These are phyloP conservation scores for Chironex yamaguchii DNA, from an alignment of 30 jellyfish, hydroid and myxozoan species.

Conservation along the genomic window DNA sequence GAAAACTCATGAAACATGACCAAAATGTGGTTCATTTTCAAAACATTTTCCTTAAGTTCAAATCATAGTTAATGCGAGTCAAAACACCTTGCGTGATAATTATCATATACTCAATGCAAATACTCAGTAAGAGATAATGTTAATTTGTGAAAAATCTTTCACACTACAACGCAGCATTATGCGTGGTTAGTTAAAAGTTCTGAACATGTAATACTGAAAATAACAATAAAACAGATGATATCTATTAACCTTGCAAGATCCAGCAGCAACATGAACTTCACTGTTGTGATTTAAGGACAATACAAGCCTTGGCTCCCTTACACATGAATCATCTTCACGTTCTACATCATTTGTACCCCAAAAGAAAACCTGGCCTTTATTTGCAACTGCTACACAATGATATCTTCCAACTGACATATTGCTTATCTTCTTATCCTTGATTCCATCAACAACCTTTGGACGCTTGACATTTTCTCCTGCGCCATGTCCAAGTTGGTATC, in stretches of 20 bases:
- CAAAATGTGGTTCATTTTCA: too few species aligned
- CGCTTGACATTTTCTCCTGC: background rate
- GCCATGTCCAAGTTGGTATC: conserved; percentile 80
- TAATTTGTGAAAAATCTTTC: too few species aligned
- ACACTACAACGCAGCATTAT: too few species aligned
- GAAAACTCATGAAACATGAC: too few species aligned
- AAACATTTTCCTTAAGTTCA: too few species aligned
- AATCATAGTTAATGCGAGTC: too few species aligned
- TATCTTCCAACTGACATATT: conserved; percentile 68
- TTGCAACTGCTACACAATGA: conserved; percentile 73
- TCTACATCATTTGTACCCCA: conserved; percentile 78
- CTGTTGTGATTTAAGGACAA: background rate
- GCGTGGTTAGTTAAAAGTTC: too few species aligned
- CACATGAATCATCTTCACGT: conserved; percentile 13
- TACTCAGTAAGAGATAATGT: too few species aligned
- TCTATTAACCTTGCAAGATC: background rate
- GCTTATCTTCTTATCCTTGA: conserved; percentile 30
- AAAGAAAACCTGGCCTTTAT: conserved; percentile 38
- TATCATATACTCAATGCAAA: too few species aligned
- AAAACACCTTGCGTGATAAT: too few species aligned
- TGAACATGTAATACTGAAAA: too few species aligned
- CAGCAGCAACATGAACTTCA: background rate
- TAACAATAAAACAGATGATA: too few species aligned
- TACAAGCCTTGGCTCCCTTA: conserved; percentile 50
- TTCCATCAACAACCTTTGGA: conserved; percentile 43